These are phyloP conservation scores for Physeter macrocephalus DNA, from an alignment of 2,113 vertebrate genomes.

Conservation along the genomic window DNA sequence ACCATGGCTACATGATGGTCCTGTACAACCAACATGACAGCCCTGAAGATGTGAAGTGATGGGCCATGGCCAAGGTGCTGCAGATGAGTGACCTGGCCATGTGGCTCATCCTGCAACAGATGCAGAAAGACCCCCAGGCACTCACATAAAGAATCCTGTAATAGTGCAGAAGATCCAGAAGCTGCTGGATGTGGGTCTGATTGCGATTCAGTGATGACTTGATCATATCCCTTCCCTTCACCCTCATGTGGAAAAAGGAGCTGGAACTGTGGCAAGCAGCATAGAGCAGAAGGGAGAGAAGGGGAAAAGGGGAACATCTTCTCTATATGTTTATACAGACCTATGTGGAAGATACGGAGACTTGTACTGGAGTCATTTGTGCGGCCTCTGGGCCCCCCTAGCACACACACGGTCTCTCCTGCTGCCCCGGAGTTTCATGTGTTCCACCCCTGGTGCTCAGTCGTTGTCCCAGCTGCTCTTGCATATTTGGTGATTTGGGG, in stretches of 20 bases:
- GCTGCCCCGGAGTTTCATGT: constrained; percentile 28
- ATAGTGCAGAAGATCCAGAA: constrained; percentile 97
- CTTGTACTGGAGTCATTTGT: not conserved
- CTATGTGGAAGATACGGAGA: not conserved
- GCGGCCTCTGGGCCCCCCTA: constrained; percentile 10
- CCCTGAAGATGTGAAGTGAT: constrained; percentile 91
- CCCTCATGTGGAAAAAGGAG: constrained; percentile 48
- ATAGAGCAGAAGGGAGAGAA: not conserved
- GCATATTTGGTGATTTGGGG: constrained; percentile 64
- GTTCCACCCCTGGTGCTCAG: not conserved
- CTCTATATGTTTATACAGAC: constrained; percentile 41
- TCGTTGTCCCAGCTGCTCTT: constrained; percentile 50
- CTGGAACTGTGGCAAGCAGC: constrained; percentile 42
- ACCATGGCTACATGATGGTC: constrained; percentile 88
- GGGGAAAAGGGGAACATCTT: not conserved
- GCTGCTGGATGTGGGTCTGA: constrained; percentile 92
- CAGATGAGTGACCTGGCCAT: constrained; percentile 95
- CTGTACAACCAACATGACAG: constrained; percentile 89
- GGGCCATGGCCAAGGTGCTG: constrained; percentile 93
- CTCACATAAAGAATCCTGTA: constrained; percentile 92
- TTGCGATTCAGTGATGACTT: constrained; percentile 89
- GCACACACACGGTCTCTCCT: constrained; percentile 61
- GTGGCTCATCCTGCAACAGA: constrained; percentile 94
- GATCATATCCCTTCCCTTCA: constrained; percentile 20
- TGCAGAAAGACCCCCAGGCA: constrained; percentile 95